Evolutionary conservation across 2,797 vertebrate genomes (phyloP).

Genomic region (Balearica regulorum): DNA sequence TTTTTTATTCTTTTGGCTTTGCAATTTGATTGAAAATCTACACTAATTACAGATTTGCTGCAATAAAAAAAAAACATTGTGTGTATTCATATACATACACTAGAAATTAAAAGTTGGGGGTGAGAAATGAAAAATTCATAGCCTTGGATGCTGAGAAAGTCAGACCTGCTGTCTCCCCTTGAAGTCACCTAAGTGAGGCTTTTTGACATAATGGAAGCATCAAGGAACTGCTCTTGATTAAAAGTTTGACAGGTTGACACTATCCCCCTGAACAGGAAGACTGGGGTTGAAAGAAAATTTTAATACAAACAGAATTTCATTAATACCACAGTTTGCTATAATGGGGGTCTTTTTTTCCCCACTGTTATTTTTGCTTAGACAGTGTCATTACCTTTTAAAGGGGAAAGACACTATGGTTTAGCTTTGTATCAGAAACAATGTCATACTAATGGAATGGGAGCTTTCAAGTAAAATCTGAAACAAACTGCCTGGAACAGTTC

Average conservation of each 20-base stretch:
- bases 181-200: slow-evolving; percentile 57
- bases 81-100: background rate
- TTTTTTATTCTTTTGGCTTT: background rate
- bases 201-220: slow-evolving; percentile 60
- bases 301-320: slow-evolving; percentile 75
- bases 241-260: slow-evolving; percentile 71
- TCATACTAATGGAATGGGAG: slow-evolving; percentile 36
- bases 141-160: slow-evolving; percentile 26
- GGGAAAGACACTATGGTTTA: background rate
- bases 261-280: slow-evolving; percentile 43
- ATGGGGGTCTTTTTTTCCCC: slow-evolving; percentile 10
- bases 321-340: slow-evolving; percentile 61
- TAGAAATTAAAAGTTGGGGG: background rate
- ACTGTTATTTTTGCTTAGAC: slow-evolving; percentile 49
- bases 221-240: slow-evolving; percentile 62
- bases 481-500: slow-evolving; percentile 12
- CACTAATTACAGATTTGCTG: background rate
- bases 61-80: background rate
- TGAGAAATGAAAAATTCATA: slow-evolving; percentile 51
- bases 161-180: slow-evolving; percentile 54
- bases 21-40: background rate
- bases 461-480: slow-evolving; percentile 57
- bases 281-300: slow-evolving; percentile 62
- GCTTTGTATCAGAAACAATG: slow-evolving; percentile 48
- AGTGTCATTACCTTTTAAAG: slow-evolving; percentile 52